Evolutionary conservation across 2,113 vertebrate species (phyloP).

Genomic region (Onychorhynchus coronatus): DNA sequence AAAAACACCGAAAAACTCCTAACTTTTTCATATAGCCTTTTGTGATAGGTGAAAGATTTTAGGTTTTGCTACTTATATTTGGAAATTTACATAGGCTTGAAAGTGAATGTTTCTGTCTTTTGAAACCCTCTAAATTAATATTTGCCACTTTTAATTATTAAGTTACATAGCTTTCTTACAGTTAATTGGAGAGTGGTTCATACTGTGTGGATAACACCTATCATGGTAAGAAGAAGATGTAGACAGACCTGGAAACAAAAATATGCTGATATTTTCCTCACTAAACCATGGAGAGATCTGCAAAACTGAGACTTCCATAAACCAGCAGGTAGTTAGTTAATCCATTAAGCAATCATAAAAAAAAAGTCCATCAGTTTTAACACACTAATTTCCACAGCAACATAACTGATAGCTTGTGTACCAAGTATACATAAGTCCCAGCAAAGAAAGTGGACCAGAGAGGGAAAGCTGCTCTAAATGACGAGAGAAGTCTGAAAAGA

Average conservation of each 20-base stretch:
- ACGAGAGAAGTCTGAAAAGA: neutral
- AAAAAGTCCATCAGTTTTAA: neutral
- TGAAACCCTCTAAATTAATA: neutral
- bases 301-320: neutral
- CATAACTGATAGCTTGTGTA: neutral
- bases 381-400: neutral
- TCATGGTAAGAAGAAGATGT: neutral
- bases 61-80: neutral
- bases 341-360: neutral
- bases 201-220: neutral
- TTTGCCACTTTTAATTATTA: slow-evolving; percentile 1
- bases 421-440: neutral
- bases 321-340: neutral
- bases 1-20: fast-evolving
- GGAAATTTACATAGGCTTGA: neutral
- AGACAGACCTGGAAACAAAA: neutral
- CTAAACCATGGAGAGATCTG: neutral
- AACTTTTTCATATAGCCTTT: neutral
- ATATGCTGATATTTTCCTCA: neutral
- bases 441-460: neutral
- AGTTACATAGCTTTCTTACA: neutral
- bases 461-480: neutral
- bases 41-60: neutral
- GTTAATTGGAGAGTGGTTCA: neutral
- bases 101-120: neutral